Evolutionary conservation across 2,797 vertebrate genomes (phyloP).

Genomic region (Anabacerthia variegaticeps): DNA sequence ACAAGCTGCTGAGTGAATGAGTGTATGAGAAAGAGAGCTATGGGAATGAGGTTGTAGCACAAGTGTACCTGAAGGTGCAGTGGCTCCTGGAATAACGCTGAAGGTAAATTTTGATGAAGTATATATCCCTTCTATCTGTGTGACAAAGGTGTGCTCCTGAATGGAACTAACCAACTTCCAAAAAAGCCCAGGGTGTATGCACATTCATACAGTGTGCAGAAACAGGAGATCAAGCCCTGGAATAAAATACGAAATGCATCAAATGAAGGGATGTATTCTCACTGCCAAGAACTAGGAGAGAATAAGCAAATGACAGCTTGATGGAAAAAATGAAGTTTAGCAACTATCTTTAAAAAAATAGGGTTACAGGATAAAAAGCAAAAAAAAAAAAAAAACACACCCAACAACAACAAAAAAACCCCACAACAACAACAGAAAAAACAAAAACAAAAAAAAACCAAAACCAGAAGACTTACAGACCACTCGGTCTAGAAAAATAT

Average conservation of each 20-base stretch:
- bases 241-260: not conserved
- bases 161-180: not conserved
- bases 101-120: not conserved
- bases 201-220: not conserved
- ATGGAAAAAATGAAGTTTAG: not conserved
- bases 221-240: not conserved
- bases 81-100: not conserved
- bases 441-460: too few species aligned
- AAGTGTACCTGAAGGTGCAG: not conserved
- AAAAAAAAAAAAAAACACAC: not conserved
- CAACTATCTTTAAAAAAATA: not conserved
- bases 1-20: not conserved
- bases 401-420: too few species aligned
- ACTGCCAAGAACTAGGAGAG: not conserved
- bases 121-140: not conserved
- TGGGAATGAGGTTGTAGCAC: not conserved
- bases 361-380: not conserved
- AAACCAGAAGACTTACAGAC: not conserved
- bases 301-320: not conserved
- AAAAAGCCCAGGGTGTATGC: not conserved
- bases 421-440: too few species aligned
- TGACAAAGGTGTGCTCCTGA: not conserved
- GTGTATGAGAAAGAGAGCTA: not conserved
- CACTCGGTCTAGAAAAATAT: not conserved
- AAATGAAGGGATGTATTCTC: not conserved